phyloP scores from a whole-genome alignment of 2,888 invertebrate genomes.

The Pollenia labialis region DNA sequence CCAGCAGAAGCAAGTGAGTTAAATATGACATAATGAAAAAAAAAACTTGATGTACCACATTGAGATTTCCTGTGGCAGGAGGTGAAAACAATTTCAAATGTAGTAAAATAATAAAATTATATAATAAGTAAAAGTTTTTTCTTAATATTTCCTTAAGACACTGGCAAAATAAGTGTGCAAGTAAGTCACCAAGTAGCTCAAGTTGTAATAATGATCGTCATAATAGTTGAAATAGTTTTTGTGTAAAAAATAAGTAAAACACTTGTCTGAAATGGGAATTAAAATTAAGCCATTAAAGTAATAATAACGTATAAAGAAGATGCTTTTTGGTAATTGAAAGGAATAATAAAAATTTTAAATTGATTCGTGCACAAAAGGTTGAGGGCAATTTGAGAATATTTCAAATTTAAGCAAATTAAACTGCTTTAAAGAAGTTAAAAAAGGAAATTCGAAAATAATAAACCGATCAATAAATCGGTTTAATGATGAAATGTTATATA shows the following conservation, averaged over 20 bases:
- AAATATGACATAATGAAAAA: neutral
- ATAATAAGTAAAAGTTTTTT: neutral
- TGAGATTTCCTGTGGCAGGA: conserved; percentile 61
- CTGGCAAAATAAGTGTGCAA: no score
- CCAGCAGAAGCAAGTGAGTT: neutral
- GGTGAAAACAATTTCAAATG: conserved; percentile 65
- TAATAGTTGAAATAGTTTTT: conserved; percentile 40
- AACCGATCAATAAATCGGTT: no score
- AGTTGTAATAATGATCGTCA: conserved; percentile 22
- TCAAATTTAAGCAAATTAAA: no score
- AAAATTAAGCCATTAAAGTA: conserved; percentile 13
- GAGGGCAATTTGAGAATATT: no score
- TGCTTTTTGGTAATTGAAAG: no score
- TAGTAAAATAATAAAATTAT: conserved; percentile 48
- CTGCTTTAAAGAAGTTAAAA: no score
- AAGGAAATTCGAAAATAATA: no score
- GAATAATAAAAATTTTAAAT: no score
- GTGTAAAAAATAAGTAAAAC: conserved; percentile 36
- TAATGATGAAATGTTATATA: no score
- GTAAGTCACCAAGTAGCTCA: conserved; percentile 1
- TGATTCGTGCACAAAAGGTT: no score
- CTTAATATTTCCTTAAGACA: conserved; percentile 52
- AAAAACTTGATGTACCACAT: conserved; percentile 55
- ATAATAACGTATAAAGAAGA: no score
- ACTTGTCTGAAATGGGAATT: conserved; percentile 7